phyloP scores from a whole-genome alignment of 2,888 invertebrate species.

The Laspeyria flexula region DNA sequence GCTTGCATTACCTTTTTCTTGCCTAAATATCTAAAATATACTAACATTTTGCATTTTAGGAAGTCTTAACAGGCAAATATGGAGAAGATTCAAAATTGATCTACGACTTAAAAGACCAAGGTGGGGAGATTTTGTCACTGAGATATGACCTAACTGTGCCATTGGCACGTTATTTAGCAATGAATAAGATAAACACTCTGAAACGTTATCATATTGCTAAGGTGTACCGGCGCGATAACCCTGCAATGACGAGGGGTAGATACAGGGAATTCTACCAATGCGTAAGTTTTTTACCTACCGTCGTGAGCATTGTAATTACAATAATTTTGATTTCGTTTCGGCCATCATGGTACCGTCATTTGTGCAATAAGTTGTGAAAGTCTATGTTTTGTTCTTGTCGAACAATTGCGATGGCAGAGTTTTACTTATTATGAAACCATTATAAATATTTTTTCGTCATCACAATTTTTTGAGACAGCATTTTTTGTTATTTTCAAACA shows the following conservation, averaged over 20 bases:
- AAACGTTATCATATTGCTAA: constrained; percentile 99
- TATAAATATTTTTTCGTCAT: too few species aligned
- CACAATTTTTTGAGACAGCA: too few species aligned
- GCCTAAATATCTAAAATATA: too few species aligned
- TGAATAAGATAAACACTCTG: constrained; percentile 97
- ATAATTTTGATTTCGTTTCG: too few species aligned
- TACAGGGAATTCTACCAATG: constrained; percentile 99
- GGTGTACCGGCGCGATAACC: constrained; percentile 99
- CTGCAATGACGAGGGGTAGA: constrained; percentile 97
- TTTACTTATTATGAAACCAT: too few species aligned
- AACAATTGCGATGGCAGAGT: too few species aligned
- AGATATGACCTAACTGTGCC: constrained; percentile 99
- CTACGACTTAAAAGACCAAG: constrained; percentile 99
- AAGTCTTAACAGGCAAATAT: constrained; percentile 99
- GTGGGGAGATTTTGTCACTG: constrained; percentile 97
- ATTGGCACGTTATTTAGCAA: constrained; percentile 98
- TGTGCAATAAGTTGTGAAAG: too few species aligned
- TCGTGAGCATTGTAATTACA: too few species aligned
- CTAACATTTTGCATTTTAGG: constrained; percentile 84
- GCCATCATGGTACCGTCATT: too few species aligned
- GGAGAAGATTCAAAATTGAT: constrained; percentile 99
- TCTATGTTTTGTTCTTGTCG: too few species aligned
- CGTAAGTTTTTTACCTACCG: constrained; percentile 88
- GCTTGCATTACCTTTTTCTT: too few species aligned
- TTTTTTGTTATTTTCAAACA: too few species aligned